Base-by-base conservation (phyloP, 2,113 vertebrate genomes). In the Otocyon megalotis region DNA sequence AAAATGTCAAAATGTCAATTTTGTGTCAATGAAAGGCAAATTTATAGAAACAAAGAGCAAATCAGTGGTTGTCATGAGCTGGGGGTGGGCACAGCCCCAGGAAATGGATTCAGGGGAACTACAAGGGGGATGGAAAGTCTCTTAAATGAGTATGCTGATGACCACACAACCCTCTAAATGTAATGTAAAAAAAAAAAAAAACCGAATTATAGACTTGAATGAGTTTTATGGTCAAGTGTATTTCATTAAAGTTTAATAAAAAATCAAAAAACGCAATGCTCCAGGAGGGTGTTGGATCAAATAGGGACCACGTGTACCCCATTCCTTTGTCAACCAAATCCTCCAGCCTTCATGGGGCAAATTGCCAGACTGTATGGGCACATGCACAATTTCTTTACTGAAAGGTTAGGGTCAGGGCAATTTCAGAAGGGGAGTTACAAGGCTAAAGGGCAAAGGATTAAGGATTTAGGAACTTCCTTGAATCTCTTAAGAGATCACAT, bases 311-410 rank as follows among this genome's bases (percentile, higher is more conserved):
- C 6, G 56, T 14, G 19, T 0, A 32, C 5, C 35, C n/a, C 12
- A 35, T 22, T 8, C 30, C 58, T 24, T 60, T 10, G 50, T 43
- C 93, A 24, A 24, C 13, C 30, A 17, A 35, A 54, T 24, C 30
- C 65, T 58, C 56, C 26, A 24, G 4, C 12, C 60, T 11, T 67
- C 32, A 16, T 16, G 13, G 37, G 74, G 35, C 14, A 54, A 26
- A 32, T 28, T 17, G 0, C 26, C 4, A 15, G 91, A 35, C 1
- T 0, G 3, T 10, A 16, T 10, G 7, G 35, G 30, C 6, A 35
- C 56, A 14, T 0, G 15, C 30, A 6, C 2, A 3, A 0, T 13
- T 17, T 62, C 15, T 63, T 63, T 72, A 56, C 28, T 8, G 22
- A 35, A 48, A 94, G 15, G 30, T 62, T 37, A 72, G 30, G 32